Base-by-base conservation (phyloP, 2,888 invertebrate genomes). In the Melangyna quadrimaculata region DNA sequence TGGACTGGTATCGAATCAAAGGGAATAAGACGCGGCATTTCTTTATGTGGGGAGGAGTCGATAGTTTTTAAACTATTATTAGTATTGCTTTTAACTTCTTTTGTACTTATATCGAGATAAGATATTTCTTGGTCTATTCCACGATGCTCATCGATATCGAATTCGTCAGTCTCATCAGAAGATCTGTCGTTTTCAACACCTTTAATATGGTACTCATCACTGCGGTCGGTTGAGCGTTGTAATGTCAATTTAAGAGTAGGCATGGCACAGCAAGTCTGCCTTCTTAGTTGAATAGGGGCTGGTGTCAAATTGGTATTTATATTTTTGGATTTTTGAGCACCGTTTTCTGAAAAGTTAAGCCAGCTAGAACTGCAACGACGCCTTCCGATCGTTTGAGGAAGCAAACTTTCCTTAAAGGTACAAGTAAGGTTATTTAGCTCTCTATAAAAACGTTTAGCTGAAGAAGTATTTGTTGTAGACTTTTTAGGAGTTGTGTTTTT, bases 341-440 rank as follows among this genome's bases (percentile, higher is more conserved):
- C 45, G 3, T 29, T 40, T 4, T 77, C 55, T 0, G 35, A 24
- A 12, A 24, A 27, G 14, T 40, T 19, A 8, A 22, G 12, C 32
- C 17, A 19, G 27, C 4, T n/a, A 3, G 48, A 12, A 35, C 45
- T 65, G 9, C 78, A 74, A 6, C 65, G 73, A 2, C 78, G 73
- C 32, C 70, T 78, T 5, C 65, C 63, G 8, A 55, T 65, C 57
- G 35, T 10, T n/a, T 74, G 61, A 35, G 43, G 43, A 1, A 78
- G n/a, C 0, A 29, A 27, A 35, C 73, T 84, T 1, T 72, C 71
- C 3, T 22, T 4, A 22, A 84, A 67, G 2, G 84, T 75, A 17
- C 79, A 79, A 9, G 59, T 67, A 10, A 84, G 71, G 32, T 84
- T 84, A 37, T 40, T 71, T 0, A 84, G 75, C 17, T 84, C 84